These are phyloP conservation scores for Geophilus truncorum DNA, from an alignment of 2,888 invertebrate genomes.

Conservation along the genomic window DNA sequence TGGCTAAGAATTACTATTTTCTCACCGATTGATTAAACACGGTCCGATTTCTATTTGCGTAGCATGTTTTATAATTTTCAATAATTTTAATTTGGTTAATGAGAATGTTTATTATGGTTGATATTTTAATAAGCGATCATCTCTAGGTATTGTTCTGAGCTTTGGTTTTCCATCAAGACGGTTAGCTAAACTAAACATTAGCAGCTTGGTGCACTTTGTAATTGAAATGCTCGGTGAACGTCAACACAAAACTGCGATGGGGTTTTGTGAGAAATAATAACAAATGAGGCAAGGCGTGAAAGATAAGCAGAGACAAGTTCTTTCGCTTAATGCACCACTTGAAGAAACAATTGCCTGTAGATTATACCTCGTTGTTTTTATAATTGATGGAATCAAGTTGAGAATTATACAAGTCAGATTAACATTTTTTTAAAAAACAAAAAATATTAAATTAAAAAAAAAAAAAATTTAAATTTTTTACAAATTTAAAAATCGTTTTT, in stretches of 20 bases:
- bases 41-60: not conserved
- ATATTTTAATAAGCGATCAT: not conserved
- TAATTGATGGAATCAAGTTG: not conserved
- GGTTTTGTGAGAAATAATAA: conserved; percentile 27
- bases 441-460: not conserved
- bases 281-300: conserved; percentile 27
- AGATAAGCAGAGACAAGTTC: conserved; percentile 7
- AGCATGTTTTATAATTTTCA: not conserved
- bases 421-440: not conserved
- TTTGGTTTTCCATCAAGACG: not conserved
- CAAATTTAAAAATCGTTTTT: not conserved
- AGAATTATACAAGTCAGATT: not conserved
- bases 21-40: not conserved
- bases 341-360: conserved; percentile 9
- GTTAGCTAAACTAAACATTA: conserved; percentile 27
- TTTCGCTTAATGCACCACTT: conserved; percentile 19
- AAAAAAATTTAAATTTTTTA: not conserved
- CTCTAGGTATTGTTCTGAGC: not conserved
- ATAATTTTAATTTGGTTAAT: not conserved
- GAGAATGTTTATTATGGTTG: not conserved
- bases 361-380: not conserved
- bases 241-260: conserved; percentile 9
- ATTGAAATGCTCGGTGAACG: not conserved
- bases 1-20: conserved; percentile 6
- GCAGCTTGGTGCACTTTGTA: conserved; percentile 17